These are phyloP conservation scores for Gouania willdenowi DNA, from an alignment of 2,797 vertebrate species.

Conservation along the genomic window DNA sequence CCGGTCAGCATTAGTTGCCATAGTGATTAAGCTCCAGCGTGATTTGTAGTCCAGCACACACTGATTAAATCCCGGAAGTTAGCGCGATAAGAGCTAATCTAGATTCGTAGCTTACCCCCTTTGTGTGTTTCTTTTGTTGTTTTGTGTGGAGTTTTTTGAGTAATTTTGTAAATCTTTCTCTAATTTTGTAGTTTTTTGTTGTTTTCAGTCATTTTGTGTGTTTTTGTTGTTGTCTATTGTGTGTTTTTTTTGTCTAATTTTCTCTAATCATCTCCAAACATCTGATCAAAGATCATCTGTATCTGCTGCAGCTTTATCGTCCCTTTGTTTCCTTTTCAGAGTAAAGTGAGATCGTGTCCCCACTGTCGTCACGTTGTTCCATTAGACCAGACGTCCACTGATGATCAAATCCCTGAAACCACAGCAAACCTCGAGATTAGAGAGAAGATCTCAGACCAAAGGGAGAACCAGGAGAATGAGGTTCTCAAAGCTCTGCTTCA, in stretches of 20 bases:
- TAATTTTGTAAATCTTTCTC: too few species aligned
- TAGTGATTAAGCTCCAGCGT: too few species aligned
- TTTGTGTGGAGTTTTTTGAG: too few species aligned
- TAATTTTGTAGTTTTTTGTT: too few species aligned
- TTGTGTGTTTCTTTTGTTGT: too few species aligned
- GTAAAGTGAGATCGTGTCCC: conserved; percentile 30
- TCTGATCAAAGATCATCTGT: not conserved
- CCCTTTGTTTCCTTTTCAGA: conserved; percentile 18
- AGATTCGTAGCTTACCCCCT: too few species aligned
- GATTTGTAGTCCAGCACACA: too few species aligned
- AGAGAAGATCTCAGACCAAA: not conserved
- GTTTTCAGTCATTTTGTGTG: too few species aligned
- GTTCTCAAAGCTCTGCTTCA: conserved; percentile 80
- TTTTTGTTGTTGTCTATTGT: too few species aligned
- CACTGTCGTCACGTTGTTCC: conserved; percentile 23
- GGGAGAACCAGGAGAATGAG: conserved; percentile 75
- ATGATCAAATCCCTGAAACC: not conserved
- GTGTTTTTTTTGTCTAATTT: not conserved
- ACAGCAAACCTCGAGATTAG: not conserved
- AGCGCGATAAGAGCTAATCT: too few species aligned
- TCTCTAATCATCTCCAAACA: not conserved
- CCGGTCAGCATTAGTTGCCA: too few species aligned
- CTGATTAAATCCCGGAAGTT: too few species aligned
- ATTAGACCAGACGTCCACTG: not conserved
- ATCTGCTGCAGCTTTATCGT: not conserved